Percentiles rank a stretch among this genome's conserved stretches.
Conservation (phyloP, 2,888 invertebrate species). For the Cataglyphis albicans region DNA sequence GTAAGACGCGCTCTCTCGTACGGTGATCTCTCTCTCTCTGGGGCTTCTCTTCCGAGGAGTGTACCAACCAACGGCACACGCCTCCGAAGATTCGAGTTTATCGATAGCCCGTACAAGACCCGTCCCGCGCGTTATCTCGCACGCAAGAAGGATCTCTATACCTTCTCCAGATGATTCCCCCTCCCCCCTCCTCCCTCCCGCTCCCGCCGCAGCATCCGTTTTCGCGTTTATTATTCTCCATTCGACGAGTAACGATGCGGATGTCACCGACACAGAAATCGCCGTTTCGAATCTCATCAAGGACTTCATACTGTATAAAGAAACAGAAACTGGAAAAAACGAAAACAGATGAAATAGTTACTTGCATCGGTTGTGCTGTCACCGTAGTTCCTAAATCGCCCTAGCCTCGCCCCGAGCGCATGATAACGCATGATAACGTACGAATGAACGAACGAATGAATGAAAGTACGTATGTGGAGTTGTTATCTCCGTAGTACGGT, state of each 20-base stretch:
- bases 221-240: conserved; percentile 1
- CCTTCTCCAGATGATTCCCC: not conserved
- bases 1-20: not conserved
- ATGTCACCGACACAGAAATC: conserved; percentile 67
- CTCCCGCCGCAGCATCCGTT: not conserved
- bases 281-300: conserved; percentile 64
- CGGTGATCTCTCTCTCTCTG: not conserved
- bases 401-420: conserved; percentile 85
- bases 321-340: conserved; percentile 54
- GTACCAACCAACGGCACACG: conserved; percentile 62
- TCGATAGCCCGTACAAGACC: conserved; percentile 49
- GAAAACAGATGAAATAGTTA: conserved; percentile 83
- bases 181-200: not conserved
- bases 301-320: conserved; percentile 69
- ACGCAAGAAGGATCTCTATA: not conserved
- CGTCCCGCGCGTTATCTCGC: not conserved
- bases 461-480: not conserved
- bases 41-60: conserved; percentile 4
- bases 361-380: conserved; percentile 86
- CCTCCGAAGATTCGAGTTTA: not conserved
- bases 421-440: conserved; percentile 63
- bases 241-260: conserved; percentile 5
- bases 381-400: conserved; percentile 86
- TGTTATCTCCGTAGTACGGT: conserved; percentile 71
- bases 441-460: conserved; percentile 29